Conservation (phyloP, 2,113 vertebrate genomes). For the Chrysochloris asiatica region DNA sequence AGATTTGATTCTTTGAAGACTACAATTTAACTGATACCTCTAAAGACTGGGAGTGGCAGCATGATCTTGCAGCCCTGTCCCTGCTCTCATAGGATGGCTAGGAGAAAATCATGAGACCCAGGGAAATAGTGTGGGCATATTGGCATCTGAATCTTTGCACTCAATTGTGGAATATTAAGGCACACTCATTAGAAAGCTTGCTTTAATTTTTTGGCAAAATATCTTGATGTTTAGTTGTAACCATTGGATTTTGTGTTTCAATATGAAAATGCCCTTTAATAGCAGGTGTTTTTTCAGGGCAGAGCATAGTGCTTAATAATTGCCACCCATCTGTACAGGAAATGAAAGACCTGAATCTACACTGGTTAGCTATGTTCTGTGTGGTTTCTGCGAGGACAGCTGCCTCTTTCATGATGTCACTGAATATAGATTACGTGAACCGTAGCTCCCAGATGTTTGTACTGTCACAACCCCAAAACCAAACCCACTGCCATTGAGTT, state of each 20-base stretch:
- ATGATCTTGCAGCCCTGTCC: background rate
- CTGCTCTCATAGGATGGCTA: background rate
- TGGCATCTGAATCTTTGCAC: background rate
- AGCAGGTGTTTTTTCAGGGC: conserved; percentile 60
- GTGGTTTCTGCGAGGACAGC: conserved; percentile 42
- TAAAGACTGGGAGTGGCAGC: background rate
- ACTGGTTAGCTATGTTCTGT: background rate
- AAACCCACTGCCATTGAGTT: background rate
- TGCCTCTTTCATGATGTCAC: conserved; percentile 31
- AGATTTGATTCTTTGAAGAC: background rate
- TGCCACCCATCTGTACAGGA: conserved; percentile 58
- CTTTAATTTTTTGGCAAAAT: conserved; percentile 5
- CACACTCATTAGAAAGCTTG: background rate
- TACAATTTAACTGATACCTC: background rate
- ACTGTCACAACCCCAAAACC: background rate
- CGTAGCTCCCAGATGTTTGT: background rate
- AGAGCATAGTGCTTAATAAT: background rate
- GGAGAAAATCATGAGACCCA: background rate
- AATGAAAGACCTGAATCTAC: background rate
- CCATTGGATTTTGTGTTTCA: conserved; percentile 31
- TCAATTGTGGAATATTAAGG: background rate
- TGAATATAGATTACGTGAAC: conserved; percentile 45
- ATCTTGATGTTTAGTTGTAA: conserved; percentile 33
- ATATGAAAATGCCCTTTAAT: background rate
- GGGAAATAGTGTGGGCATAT: background rate